Evolutionary conservation across 1,140 invertebrate species (phyloP).

Genomic region (Diachasmimorpha longicaudata): DNA sequence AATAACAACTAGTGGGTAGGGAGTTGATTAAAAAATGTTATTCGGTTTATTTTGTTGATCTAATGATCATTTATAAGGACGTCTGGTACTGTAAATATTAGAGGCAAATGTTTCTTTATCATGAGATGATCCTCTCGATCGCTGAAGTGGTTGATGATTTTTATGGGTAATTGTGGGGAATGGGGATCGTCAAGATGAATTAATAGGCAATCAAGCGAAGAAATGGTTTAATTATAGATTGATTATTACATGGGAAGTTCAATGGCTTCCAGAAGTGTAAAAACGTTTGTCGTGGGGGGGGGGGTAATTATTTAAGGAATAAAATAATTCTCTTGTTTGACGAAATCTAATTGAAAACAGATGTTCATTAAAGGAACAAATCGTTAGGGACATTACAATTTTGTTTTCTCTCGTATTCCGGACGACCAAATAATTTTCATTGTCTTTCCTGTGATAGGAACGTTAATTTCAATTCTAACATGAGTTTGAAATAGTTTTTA

Average conservation of each 20-base stretch:
- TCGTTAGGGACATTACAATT: neutral
- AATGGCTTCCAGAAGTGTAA: neutral
- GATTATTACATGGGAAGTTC: conserved; percentile 5
- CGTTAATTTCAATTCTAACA: no score
- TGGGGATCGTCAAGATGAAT: neutral
- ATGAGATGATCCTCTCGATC: conserved; percentile 52
- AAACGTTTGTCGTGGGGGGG: no score
- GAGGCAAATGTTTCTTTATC: conserved; percentile 63
- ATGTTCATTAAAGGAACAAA: neutral
- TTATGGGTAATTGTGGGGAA: conserved; percentile 6
- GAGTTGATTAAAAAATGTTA: neutral
- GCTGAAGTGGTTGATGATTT: neutral
- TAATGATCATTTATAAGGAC: conserved; percentile 39
- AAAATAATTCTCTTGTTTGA: no score
- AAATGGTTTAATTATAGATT: conserved; percentile 11
- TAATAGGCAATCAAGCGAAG: neutral
- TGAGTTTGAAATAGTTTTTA: neutral
- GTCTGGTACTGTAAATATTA: conserved; percentile 57
- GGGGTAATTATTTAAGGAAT: conserved; percentile 2
- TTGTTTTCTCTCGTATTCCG: neutral
- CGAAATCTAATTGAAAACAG: conserved; percentile 8
- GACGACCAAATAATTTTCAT: neutral
- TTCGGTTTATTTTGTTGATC: conserved; percentile 53
- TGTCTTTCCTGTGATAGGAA: no score
- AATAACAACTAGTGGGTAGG: no score